These are phyloP conservation scores for Carabus problematicus DNA, from an alignment of 2,888 invertebrate species.

Conservation along the genomic window DNA sequence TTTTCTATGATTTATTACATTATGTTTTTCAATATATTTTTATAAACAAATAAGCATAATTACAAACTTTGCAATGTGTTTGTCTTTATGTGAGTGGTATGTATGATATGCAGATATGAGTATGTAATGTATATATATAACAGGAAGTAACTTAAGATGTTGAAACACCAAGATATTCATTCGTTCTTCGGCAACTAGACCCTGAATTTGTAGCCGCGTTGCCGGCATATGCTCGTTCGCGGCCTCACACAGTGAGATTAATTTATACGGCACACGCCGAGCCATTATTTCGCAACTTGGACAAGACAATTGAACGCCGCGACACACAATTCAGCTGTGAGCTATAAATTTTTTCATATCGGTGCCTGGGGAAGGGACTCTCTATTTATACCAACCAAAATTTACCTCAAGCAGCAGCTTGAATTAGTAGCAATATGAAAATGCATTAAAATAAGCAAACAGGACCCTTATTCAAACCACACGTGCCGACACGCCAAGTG, in stretches of 20 bases:
- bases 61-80: no score
- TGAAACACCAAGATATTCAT: no score
- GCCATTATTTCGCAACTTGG: conserved; percentile 36
- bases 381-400: background rate
- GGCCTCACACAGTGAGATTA: conserved; percentile 13
- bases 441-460: conserved; percentile 7
- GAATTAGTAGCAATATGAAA: background rate
- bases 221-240: background rate
- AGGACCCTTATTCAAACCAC: conserved; percentile 30
- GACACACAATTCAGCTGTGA: conserved; percentile 33
- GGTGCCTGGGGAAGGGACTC: conserved; percentile 27
- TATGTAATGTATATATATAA: no score
- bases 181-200: no score
- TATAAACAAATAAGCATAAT: conserved; percentile 17
- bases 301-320: conserved; percentile 29
- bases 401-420: background rate
- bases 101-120: no score
- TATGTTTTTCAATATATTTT: conserved; percentile 2
- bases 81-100: no score
- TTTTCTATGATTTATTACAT: background rate
- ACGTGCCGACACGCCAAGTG: background rate
- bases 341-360: conserved; percentile 42
- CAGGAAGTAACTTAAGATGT: no score
- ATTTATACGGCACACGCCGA: conserved; percentile 35
- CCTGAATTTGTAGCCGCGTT: no score